phyloP scores from a whole-genome alignment of 2,797 vertebrate genomes.

The Rhabdophis nuchalis region DNA sequence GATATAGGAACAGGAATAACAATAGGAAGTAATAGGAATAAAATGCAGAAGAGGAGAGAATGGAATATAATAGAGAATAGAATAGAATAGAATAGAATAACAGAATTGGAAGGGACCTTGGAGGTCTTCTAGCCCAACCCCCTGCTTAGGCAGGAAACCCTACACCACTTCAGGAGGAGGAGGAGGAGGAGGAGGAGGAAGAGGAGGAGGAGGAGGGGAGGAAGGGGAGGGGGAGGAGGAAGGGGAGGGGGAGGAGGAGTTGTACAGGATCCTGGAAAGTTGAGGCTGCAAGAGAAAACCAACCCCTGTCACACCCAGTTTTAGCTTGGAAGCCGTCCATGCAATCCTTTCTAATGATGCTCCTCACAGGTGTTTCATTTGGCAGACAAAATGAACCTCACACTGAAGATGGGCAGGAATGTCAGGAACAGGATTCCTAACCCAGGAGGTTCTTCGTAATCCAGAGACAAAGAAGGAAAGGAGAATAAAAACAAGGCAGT shows the following conservation, averaged over 20 bases:
- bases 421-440: not conserved
- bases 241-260: no score
- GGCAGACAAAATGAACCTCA: not conserved
- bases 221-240: no score
- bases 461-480: not conserved
- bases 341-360: not conserved
- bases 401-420: not conserved
- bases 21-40: no score
- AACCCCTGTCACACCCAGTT: not conserved
- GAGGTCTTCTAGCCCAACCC: no score
- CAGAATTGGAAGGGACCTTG: no score
- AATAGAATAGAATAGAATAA: not conserved
- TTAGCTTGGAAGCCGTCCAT: not conserved
- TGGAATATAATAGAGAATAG: no score
- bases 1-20: no score
- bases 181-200: no score
- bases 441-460: accelerated
- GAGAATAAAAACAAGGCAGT: not conserved
- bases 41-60: no score
- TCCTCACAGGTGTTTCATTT: constrained; percentile 1
- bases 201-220: no score
- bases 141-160: no score
- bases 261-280: not conserved
- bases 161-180: no score
- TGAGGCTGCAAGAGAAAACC: not conserved